Conservation (phyloP, 2,797 vertebrate species). For the Galago senegalensis region DNA sequence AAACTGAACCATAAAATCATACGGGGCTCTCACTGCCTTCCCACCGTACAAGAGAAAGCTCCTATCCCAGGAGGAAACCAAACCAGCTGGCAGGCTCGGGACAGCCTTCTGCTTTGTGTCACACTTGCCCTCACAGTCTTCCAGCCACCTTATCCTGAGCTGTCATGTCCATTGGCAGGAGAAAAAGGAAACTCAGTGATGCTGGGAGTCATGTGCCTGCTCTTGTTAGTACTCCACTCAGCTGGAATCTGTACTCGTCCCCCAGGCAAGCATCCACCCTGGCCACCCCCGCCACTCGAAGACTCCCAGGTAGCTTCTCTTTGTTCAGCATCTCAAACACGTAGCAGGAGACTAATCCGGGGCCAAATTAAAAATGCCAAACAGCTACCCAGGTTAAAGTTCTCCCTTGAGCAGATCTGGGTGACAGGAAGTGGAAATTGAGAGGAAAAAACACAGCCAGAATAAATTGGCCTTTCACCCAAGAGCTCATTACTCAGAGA, state of each 20-base stretch:
- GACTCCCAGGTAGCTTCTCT: background rate
- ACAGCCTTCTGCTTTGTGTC: background rate
- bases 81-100: background rate
- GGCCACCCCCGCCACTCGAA: background rate
- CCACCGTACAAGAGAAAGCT: background rate
- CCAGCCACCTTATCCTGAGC: conserved; percentile 28
- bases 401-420: background rate
- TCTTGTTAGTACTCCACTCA: background rate
- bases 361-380: background rate
- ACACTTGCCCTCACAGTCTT: background rate
- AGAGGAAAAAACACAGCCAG: background rate
- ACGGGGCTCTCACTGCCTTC: background rate
- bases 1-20: background rate
- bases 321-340: background rate
- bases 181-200: background rate
- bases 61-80: background rate
- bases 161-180: background rate
- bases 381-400: background rate
- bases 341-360: background rate
- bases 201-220: background rate
- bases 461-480: background rate
- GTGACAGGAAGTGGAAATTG: background rate
- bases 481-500: background rate
- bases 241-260: background rate
- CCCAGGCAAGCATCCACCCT: background rate